Percentiles rank a stretch among this genome's conserved stretches.
Evolutionary conservation across 2,113 vertebrate species (phyloP).

Genomic region (Sylvicapra grimmia): DNA sequence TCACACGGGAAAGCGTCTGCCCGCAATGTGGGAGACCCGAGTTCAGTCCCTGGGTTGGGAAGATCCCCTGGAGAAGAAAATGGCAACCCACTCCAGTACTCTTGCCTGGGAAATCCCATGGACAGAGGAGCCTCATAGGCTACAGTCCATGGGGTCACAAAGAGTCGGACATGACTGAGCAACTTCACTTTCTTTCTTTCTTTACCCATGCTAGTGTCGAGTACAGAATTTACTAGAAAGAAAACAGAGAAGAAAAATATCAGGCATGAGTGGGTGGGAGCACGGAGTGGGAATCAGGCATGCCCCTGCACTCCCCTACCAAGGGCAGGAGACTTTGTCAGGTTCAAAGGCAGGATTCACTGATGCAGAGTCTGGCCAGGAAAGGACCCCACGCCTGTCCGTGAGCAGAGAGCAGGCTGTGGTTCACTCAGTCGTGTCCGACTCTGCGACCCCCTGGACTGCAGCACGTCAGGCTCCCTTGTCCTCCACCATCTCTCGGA

Average conservation of each 20-base stretch:
- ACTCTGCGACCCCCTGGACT: not conserved
- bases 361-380: not conserved
- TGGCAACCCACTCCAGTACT: not conserved
- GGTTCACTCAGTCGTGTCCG: not conserved
- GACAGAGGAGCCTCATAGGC: not conserved
- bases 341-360: not conserved
- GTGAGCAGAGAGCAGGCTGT: not conserved
- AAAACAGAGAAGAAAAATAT: not conserved
- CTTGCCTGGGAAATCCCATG: not conserved
- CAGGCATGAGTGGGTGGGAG: too few species aligned
- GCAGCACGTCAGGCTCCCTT: not conserved
- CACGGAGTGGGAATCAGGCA: rapidly evolving
- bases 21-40: rapidly evolving
- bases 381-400: rapidly evolving
- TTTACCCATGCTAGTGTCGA: not conserved
- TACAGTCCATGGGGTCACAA: not conserved
- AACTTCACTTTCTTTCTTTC: not conserved
- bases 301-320: rapidly evolving
- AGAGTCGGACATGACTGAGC: rapidly evolving
- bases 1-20: not conserved
- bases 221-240: not conserved
- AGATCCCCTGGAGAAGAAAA: not conserved
- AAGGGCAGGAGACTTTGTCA: not conserved
- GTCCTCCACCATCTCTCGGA: not conserved
- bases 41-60: rapidly evolving